These are phyloP conservation scores for Syngnathus typhle DNA, from an alignment of 2,113 vertebrate species.

Conservation along the genomic window DNA sequence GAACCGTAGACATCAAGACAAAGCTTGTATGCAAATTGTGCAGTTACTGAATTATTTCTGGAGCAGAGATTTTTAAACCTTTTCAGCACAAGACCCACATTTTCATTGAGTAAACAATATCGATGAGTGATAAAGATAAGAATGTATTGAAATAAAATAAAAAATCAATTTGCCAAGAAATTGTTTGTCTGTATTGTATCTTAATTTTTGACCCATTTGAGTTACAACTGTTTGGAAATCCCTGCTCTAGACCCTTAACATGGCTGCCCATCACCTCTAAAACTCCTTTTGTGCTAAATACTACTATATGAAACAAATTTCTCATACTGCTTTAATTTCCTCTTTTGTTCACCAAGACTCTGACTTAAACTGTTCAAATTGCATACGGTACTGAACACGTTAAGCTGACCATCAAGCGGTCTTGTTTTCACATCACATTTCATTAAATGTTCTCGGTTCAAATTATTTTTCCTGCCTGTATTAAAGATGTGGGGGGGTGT, in stretches of 20 bases:
- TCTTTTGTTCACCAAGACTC: background rate
- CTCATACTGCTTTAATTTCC: background rate
- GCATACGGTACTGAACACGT: too few relatives aligned
- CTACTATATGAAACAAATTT: background rate
- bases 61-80: background rate
- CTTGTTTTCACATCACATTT: conserved; percentile 16
- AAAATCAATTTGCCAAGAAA: background rate
- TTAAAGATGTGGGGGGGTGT: conserved; percentile 4
- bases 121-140: background rate
- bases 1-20: background rate
- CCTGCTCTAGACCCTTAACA: background rate
- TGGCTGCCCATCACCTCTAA: background rate
- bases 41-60: conserved; percentile 30
- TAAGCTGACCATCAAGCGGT: conserved; percentile 15
- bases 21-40: background rate
- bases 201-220: background rate
- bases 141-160: background rate
- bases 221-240: background rate
- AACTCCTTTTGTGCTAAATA: background rate
- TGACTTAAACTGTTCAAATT: background rate
- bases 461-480: conserved; percentile 13
- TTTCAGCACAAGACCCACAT: background rate
- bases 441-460: conserved; percentile 7
- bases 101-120: background rate
- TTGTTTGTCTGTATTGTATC: background rate